Conservation (phyloP, 1,140 invertebrate genomes). For the Drosophila bocki region DNA sequence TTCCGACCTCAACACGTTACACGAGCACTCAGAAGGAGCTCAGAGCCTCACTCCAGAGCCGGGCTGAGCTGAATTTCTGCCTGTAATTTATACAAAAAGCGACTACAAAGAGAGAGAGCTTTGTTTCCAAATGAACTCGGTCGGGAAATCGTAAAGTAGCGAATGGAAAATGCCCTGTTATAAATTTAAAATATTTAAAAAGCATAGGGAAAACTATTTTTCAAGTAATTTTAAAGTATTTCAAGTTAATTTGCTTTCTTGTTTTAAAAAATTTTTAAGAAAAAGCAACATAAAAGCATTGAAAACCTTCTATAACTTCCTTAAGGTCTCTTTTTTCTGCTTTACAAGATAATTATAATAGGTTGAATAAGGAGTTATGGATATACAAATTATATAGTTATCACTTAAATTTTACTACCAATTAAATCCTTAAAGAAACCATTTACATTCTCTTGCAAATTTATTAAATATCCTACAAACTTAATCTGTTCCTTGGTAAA, state of each 20-base stretch:
- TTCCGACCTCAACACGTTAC: slow-evolving; percentile 37
- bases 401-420: too few relatives aligned
- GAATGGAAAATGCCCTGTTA: neutral
- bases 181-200: too few relatives aligned
- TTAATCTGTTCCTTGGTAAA: neutral
- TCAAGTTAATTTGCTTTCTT: neutral
- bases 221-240: neutral
- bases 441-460: neutral
- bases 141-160: neutral
- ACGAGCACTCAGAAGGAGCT: slow-evolving; percentile 23
- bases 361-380: too few relatives aligned
- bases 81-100: slow-evolving; percentile 65
- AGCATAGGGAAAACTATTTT: accelerated
- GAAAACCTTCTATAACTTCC: neutral
- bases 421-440: neutral
- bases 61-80: slow-evolving; percentile 37
- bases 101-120: slow-evolving; percentile 32
- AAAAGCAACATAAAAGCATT: neutral
- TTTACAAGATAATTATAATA: too few relatives aligned
- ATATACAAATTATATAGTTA: too few relatives aligned
- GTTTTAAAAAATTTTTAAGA: neutral
- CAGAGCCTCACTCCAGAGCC: slow-evolving; percentile 11
- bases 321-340: neutral
- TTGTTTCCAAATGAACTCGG: slow-evolving; percentile 61
- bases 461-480: neutral